Conservation (phyloP, 2,797 vertebrate species). For the Natrix natrix region DNA sequence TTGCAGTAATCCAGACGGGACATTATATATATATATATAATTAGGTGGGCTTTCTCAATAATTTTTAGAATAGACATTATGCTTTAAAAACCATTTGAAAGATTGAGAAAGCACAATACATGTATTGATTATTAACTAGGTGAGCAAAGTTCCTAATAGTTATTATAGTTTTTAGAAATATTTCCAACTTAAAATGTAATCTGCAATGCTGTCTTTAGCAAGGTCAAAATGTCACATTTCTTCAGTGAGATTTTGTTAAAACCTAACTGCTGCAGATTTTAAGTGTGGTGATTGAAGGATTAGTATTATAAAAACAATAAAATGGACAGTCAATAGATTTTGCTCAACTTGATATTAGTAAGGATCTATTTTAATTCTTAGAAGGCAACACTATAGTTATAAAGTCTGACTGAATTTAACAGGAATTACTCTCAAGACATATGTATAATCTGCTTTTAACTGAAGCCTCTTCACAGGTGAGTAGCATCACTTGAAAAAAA, state of each 20-base stretch:
- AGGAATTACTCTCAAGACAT: neutral
- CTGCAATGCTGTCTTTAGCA: neutral
- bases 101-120: neutral
- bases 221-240: neutral
- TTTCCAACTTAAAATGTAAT: neutral
- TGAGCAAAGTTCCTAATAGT: neutral
- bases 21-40: no score
- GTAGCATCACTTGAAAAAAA: neutral
- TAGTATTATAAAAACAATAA: neutral
- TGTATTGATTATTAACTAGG: neutral
- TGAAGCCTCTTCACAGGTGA: neutral
- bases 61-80: neutral
- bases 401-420: neutral
- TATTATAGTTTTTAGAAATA: neutral
- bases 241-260: neutral
- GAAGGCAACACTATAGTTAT: neutral
- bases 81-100: neutral
- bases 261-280: neutral
- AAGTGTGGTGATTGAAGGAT: neutral
- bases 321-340: neutral
- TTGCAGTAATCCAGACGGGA: no score
- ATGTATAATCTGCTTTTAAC: neutral
- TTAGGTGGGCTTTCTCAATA: neutral
- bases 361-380: neutral
- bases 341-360: neutral